Percentiles rank a stretch among this genome's conserved stretches.
These are phyloP conservation scores for Drosophila rufa DNA, from an alignment of 1,140 invertebrate genomes.

Conservation along the genomic window DNA sequence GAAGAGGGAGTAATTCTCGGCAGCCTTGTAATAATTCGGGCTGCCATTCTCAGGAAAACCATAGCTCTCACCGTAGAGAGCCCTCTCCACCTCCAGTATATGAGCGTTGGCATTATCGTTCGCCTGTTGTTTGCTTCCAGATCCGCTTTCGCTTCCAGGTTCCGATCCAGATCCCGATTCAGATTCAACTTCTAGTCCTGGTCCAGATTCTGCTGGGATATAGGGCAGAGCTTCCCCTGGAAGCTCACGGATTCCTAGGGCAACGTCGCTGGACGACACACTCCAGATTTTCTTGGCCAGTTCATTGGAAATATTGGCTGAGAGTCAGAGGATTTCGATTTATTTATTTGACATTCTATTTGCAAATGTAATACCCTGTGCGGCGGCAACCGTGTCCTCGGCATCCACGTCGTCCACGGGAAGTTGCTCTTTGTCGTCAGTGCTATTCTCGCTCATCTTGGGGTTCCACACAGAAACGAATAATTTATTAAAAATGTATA, in stretches of 20 bases:
- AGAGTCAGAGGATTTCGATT: too few relatives aligned
- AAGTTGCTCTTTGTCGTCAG: too few relatives aligned
- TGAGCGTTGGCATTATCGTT: conserved; percentile 16
- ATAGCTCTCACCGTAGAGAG: conserved; percentile 51
- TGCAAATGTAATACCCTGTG: background rate
- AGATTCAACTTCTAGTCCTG: background rate
- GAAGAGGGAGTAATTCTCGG: conserved; percentile 66
- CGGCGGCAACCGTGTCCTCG: conserved; percentile 3
- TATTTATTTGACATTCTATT: background rate
- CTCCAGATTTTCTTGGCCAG: conserved; percentile 62
- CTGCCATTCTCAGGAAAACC: conserved; percentile 61
- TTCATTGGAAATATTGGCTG: conserved; percentile 47
- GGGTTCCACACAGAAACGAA: background rate
- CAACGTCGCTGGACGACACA: conserved; percentile 32
- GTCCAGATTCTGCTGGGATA: background rate
- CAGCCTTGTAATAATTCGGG: conserved; percentile 69
- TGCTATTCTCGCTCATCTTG: conserved; percentile 11
- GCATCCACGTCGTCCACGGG: background rate
- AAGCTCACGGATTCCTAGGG: conserved; percentile 4
- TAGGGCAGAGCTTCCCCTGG: background rate
- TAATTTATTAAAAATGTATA: background rate
- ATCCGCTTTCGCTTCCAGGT: background rate
- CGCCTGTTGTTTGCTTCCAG: conserved; percentile 3
- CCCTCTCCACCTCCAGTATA: conserved; percentile 49
- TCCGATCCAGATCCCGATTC: too few relatives aligned